These are phyloP conservation scores for Microcebus jonahi DNA, from an alignment of 2,113 vertebrate genomes.

Conservation along the genomic window DNA sequence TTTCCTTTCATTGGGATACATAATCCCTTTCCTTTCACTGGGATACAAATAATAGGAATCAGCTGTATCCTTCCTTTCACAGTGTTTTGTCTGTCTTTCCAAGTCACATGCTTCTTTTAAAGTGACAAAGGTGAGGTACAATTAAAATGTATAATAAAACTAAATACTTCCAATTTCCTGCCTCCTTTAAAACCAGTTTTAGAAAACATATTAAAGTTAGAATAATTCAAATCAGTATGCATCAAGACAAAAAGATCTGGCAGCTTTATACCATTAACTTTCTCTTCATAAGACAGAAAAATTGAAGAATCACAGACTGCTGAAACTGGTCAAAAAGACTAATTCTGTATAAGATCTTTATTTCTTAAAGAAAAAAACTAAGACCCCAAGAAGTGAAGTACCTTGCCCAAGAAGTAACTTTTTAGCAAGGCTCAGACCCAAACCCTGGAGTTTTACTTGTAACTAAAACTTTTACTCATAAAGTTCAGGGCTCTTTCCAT, in stretches of 20 bases:
- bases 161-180: conserved; percentile 30
- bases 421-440: conserved; percentile 6
- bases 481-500: background rate
- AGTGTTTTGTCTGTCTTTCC: conserved; percentile 11
- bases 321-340: background rate
- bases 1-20: background rate
- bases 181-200: conserved; percentile 58
- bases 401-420: background rate
- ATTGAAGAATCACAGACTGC: background rate
- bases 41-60: too few relatives aligned
- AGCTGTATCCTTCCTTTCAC: background rate
- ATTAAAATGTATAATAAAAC: conserved; percentile 55
- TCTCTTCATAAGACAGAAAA: conserved; percentile 29
- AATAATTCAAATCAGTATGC: conserved; percentile 49
- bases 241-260: conserved; percentile 24
- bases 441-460: background rate
- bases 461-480: background rate
- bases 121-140: background rate
- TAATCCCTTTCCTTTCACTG: too few relatives aligned
- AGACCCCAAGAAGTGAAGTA: background rate
- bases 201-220: conserved; percentile 39
- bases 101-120: background rate
- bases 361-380: conserved; percentile 44
- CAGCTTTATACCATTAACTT: background rate
- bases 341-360: background rate